These are phyloP conservation scores for Rhizoglyphus robini DNA, from an alignment of 1,140 invertebrate genomes.

Conservation along the genomic window DNA sequence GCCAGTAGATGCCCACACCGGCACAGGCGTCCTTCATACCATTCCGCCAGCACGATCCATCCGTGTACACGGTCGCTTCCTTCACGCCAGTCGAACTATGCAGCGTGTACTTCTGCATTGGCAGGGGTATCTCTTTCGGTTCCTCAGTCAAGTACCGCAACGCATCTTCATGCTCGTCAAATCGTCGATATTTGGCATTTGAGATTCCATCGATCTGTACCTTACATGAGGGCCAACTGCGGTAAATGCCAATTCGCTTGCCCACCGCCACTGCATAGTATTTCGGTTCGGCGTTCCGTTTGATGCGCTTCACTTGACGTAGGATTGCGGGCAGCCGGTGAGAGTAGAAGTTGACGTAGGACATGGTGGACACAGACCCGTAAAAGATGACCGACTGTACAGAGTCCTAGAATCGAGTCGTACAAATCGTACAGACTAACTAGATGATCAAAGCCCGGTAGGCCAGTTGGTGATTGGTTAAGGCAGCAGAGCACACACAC, in stretches of 20 bases:
- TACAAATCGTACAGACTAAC: no score
- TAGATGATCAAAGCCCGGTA: no score
- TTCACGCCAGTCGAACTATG: no score
- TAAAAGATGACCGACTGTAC: no score
- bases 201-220: slow-evolving; percentile 4
- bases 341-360: neutral
- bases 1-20: slow-evolving; percentile 92
- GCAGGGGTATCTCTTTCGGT: slow-evolving; percentile 4
- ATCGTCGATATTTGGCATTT: slow-evolving; percentile 18
- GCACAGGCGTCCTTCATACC: slow-evolving; percentile 55
- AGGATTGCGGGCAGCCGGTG: neutral
- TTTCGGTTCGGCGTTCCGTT: neutral
- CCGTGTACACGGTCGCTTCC: slow-evolving; percentile 56
- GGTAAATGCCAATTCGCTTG: slow-evolving; percentile 34
- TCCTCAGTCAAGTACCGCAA: slow-evolving; percentile 18
- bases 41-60: slow-evolving; percentile 73
- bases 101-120: neutral
- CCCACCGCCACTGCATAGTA: slow-evolving; percentile 39
- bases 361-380: no score
- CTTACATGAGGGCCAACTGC: slow-evolving; percentile 35
- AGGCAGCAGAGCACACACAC: no score
- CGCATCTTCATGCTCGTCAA: slow-evolving; percentile 18
- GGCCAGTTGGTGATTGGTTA: no score
- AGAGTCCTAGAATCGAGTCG: no score
- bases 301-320: neutral